Evolutionary conservation across 1,140 invertebrate genomes (phyloP).

Genomic region (Alviniconcha marisindica): DNA sequence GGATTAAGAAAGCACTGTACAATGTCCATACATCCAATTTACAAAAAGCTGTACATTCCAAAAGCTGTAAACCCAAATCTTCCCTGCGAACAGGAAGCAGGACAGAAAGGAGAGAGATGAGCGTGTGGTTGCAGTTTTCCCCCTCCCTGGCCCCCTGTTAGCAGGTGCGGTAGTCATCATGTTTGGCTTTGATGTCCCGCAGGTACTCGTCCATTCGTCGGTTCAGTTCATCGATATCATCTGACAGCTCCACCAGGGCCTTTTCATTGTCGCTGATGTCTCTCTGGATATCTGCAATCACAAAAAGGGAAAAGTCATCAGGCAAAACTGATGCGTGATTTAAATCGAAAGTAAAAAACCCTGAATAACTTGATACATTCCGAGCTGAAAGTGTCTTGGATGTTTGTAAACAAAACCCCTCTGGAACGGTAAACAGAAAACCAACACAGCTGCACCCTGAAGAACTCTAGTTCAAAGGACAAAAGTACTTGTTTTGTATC

Average conservation of each 20-base stretch:
- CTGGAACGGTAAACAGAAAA: no score
- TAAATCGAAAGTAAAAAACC: no score
- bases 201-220: conserved; percentile 77
- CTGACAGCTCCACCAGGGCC: conserved; percentile 73
- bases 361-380: no score
- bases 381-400: no score
- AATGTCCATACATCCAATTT: neutral
- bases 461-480: no score
- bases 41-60: conserved; percentile 2
- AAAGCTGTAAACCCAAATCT: neutral
- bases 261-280: conserved; percentile 77
- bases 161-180: conserved; percentile 78
- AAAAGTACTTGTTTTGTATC: no score
- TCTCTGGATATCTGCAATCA: conserved; percentile 77
- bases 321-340: no score
- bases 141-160: conserved; percentile 37
- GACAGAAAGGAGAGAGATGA: neutral
- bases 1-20: neutral
- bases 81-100: neutral
- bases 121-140: no score
- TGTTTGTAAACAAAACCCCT: no score
- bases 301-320: no score
- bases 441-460: no score
- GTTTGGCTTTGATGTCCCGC: conserved; percentile 75
- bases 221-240: conserved; percentile 76